Evolutionary conservation across 2,113 vertebrate genomes (phyloP), one percentile per base, ranked within the genome.

Genomic region (Spermophilus dauricus): DNA sequence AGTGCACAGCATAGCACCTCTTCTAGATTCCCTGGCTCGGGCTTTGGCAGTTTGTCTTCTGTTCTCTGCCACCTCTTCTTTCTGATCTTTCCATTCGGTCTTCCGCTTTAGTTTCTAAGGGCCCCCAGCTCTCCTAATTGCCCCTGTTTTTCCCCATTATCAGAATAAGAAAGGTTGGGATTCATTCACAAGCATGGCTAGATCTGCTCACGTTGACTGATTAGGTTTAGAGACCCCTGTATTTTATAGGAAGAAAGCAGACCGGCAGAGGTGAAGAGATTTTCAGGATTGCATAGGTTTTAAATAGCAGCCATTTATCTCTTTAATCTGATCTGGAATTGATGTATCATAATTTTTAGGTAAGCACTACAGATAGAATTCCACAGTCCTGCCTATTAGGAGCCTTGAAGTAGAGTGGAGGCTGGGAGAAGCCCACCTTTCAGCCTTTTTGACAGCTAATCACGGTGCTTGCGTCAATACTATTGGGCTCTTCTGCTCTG

Each of bases 1-100:
- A 93, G 34, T 26, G 3, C 8, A 39, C 0, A 11, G 42, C 11
- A 2, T 28, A 70, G 67, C 6, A 26, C 34, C 8, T 89, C 4
- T 42, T 34, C 58, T 16, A 24, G 78, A 30, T 10, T 4, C 87
- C 1, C 2, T 4, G 14, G 39, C 56, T 76, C 11, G 70, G 88
- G 16, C 28, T 70, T 86, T 42, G 34, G 28, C 88, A 90, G 61
- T 83, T 48, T 67, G 45, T 92, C 58, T 83, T 96, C 83, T 87
- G 67, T 65, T 48, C 45, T 45, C 80, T 53, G 20, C 17, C 8
- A 73, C 14, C 1, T 72, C 53, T 77, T 51, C 24, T 75, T 65
- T 32, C 78, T 73, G 10, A 9, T 63, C 8, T 90, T 84, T 80
- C 30, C 20, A 24, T 45, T 69, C 9, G 0, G 61, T 45, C 73